These are phyloP conservation scores for Drosophila suboccidentalis DNA, from an alignment of 2,888 invertebrate genomes.

Conservation along the genomic window DNA sequence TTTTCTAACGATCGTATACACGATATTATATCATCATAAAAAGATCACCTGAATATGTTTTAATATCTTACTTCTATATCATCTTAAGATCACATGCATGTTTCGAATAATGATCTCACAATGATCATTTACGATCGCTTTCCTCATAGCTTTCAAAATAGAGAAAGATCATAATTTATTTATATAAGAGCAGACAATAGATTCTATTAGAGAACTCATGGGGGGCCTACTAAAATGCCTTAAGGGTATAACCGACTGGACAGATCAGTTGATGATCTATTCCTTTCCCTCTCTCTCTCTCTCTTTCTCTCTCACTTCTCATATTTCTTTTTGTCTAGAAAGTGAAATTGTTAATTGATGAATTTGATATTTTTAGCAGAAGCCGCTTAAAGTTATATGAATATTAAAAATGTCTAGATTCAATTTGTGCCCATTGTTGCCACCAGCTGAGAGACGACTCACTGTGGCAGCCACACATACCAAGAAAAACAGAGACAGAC, in stretches of 20 bases:
- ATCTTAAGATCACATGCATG: background rate
- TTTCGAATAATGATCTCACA: background rate
- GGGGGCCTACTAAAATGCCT: constrained; percentile 10
- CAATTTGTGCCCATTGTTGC: constrained; percentile 48
- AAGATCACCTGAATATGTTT: background rate
- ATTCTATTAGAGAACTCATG: constrained; percentile 1
- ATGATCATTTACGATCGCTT: constrained; percentile 6
- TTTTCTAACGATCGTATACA: too few relatives aligned
- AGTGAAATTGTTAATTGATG: constrained; percentile 23
- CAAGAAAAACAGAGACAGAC: constrained; percentile 3
- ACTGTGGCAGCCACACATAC: constrained; percentile 22
- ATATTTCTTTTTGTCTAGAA: background rate
- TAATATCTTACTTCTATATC: background rate
- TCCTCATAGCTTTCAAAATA: background rate
- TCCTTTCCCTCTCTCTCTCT: background rate
- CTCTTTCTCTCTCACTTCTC: background rate
- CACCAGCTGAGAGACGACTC: constrained; percentile 32
- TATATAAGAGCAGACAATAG: background rate
- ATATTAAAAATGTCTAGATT: constrained; percentile 16
- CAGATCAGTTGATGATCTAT: background rate
- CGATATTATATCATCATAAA: background rate
- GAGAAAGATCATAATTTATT: background rate
- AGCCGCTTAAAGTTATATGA: constrained; percentile 5
- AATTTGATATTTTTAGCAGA: constrained; percentile 17
- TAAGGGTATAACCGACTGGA: background rate